These are phyloP conservation scores for Anthopleura sola DNA, from an alignment of 64 coral and sea anemone species.

Conservation along the genomic window DNA sequence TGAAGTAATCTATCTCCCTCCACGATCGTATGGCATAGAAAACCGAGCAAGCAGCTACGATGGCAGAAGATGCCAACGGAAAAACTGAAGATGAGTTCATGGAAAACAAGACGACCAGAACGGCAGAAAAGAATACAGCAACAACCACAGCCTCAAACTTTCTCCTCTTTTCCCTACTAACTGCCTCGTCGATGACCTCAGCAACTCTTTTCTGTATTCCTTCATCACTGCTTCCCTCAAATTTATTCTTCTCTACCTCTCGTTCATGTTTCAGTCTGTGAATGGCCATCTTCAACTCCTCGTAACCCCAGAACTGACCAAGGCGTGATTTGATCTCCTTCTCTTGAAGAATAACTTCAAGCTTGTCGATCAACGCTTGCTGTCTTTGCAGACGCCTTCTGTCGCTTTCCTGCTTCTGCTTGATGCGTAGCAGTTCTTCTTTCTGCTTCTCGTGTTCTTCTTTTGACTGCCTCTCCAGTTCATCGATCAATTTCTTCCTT, in stretches of 20 bases:
- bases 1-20: constrained; percentile 30
- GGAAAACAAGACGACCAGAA: constrained; percentile 22
- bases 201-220: background rate
- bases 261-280: constrained; percentile 49
- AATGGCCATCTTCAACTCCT: constrained; percentile 59
- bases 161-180: constrained; percentile 1
- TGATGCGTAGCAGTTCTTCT: background rate
- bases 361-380: constrained; percentile 37
- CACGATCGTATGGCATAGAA: constrained; percentile 30
- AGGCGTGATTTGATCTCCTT: constrained; percentile 32
- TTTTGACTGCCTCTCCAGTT: constrained; percentile 6
- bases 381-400: constrained; percentile 23
- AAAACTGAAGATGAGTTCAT: constrained; percentile 23
- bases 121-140: background rate
- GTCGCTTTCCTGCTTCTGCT: constrained; percentile 23
- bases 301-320: constrained; percentile 44
- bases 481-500: background rate
- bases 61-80: background rate
- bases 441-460: constrained; percentile 17
- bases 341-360: constrained; percentile 33
- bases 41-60: constrained; percentile 14
- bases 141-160: constrained; percentile 27
- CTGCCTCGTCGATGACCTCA: constrained; percentile 6
- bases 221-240: background rate
- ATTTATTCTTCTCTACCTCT: constrained; percentile 23